Evolutionary conservation across 2,797 vertebrate species (phyloP).

Genomic region (Prionace glauca): DNA sequence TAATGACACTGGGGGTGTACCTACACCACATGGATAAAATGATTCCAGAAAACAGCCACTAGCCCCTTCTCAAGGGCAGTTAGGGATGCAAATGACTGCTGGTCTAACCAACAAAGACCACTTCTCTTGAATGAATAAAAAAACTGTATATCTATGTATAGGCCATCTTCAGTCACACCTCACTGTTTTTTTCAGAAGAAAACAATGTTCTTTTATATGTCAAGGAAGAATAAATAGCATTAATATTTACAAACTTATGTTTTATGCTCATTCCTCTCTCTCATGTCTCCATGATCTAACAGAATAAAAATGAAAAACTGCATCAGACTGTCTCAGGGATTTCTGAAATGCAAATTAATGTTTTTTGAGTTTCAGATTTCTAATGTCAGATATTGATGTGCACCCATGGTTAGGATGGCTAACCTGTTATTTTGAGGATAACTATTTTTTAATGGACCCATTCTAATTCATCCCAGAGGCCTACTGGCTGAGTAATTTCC

Average conservation of each 20-base stretch:
- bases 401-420: not conserved
- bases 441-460: not conserved
- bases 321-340: not conserved
- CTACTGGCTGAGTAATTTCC: not conserved
- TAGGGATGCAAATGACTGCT: too few relatives aligned
- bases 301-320: conserved; percentile 2
- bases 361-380: not conserved
- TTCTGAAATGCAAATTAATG: not conserved
- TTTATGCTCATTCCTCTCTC: not conserved
- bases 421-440: not conserved
- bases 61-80: too few relatives aligned
- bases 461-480: not conserved
- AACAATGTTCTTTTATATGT: not conserved
- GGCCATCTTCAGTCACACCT: not conserved
- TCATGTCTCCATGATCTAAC: not conserved
- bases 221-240: not conserved
- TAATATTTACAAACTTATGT: not conserved
- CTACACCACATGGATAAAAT: too few relatives aligned
- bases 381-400: not conserved
- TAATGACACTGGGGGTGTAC: too few relatives aligned
- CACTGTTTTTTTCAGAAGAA: not conserved
- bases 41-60: too few relatives aligned
- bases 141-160: too few relatives aligned
- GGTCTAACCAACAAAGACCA: too few relatives aligned
- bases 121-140: too few relatives aligned